Percentiles rank a stretch among this genome's conserved stretches.
phyloP scores from a whole-genome alignment of 2,113 vertebrate species.

The Hyaena hyaena region DNA sequence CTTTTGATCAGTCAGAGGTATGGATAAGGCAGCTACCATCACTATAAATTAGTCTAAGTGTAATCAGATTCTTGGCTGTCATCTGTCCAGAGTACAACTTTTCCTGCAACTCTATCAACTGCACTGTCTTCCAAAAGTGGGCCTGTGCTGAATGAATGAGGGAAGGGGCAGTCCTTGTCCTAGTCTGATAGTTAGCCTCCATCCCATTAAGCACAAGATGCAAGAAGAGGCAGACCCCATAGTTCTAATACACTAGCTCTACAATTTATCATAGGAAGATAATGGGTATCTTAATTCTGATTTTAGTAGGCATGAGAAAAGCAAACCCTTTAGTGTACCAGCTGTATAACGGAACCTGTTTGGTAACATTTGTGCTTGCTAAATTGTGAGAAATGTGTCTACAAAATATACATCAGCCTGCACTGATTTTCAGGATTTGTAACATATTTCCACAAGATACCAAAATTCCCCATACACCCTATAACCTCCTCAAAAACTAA shows the following conservation, averaged over 20 bases:
- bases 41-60: neutral
- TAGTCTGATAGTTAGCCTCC: neutral
- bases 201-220: neutral
- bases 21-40: neutral
- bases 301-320: neutral
- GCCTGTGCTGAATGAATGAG: neutral
- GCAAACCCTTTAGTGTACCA: neutral
- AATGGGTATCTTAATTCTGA: neutral
- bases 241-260: neutral
- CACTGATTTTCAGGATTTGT: neutral
- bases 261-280: constrained; percentile 1
- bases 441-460: neutral
- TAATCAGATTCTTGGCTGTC: neutral
- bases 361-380: neutral
- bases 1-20: neutral
- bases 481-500: neutral
- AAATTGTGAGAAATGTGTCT: neutral
- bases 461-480: neutral
- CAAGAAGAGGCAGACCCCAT: neutral
- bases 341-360: neutral
- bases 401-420: neutral
- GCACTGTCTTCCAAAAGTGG: neutral
- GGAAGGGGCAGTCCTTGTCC: neutral
- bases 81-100: neutral
- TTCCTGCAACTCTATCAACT: neutral